These are phyloP conservation scores for Phylloscopus whistleri DNA, from an alignment of 2,113 vertebrate genomes.

Conservation along the genomic window DNA sequence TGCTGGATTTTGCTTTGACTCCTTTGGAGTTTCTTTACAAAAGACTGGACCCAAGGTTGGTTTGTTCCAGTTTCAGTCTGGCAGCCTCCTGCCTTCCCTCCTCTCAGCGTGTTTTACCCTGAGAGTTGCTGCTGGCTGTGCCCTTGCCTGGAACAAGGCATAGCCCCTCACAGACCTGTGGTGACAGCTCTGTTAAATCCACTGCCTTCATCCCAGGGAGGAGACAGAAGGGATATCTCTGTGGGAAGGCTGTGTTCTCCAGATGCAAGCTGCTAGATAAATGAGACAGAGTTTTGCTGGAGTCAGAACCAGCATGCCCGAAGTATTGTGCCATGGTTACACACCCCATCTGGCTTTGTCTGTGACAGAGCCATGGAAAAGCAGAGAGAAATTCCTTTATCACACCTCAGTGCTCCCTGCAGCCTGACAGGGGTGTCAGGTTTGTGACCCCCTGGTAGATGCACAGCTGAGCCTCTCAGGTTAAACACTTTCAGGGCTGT, in stretches of 20 bases:
- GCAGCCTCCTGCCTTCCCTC: background rate
- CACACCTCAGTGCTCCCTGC: background rate
- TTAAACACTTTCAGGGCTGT: background rate
- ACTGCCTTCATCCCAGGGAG: background rate
- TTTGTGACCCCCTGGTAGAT: background rate
- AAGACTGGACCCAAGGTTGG: background rate
- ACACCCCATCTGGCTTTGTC: background rate
- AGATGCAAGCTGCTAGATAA: background rate
- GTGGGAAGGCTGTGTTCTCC: background rate
- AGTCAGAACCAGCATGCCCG: background rate
- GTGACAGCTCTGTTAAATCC: background rate
- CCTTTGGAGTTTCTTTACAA: background rate
- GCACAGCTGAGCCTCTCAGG: background rate
- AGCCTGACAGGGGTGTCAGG: background rate
- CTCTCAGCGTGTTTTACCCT: background rate
- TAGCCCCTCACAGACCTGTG: background rate
- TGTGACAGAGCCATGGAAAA: background rate
- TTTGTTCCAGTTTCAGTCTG: background rate
- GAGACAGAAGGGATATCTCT: background rate
- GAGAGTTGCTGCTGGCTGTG: background rate
- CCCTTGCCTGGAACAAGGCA: background rate
- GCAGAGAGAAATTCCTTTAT: background rate
- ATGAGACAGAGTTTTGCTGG: background rate
- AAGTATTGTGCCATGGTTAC: background rate
- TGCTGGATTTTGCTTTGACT: constrained; percentile 25